Percentiles rank a stretch among this genome's conserved stretches.
These are phyloP conservation scores for Pavo muticus DNA, from an alignment of 2,113 vertebrate genomes.

Conservation along the genomic window DNA sequence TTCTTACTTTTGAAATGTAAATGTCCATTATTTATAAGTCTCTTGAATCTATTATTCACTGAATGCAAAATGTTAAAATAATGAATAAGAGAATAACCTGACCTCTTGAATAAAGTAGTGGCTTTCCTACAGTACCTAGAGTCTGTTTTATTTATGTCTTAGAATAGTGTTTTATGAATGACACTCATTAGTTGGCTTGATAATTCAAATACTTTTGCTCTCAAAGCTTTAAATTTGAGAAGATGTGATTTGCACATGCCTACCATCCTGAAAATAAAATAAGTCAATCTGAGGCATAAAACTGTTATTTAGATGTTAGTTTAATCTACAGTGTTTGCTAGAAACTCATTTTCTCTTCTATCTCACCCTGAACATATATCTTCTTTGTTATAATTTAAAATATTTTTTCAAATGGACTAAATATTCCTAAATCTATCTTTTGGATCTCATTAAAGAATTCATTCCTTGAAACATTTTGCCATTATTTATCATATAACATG, in stretches of 20 bases:
- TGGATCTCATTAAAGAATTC: neutral
- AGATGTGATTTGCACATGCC: neutral
- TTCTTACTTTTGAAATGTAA: neutral
- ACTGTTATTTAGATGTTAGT: neutral
- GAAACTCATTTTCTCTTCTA: neutral
- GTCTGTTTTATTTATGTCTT: neutral
- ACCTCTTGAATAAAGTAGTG: accelerated
- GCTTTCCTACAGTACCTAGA: neutral
- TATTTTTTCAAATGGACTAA: neutral
- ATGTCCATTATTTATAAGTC: neutral
- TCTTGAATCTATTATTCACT: neutral
- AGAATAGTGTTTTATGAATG: neutral
- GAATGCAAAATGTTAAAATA: neutral
- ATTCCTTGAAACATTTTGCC: neutral
- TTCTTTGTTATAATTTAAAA: neutral
- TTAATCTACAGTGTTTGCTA: neutral
- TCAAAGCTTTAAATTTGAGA: neutral
- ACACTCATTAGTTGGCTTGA: neutral
- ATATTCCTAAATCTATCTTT: neutral
- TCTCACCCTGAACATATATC: neutral
- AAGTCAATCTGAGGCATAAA: neutral
- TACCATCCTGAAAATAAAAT: neutral
- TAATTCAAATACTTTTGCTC: neutral
- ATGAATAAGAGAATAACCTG: neutral
- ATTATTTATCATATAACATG: neutral